These are phyloP conservation scores for Vulpes ferrilata DNA, from an alignment of 2,113 vertebrate species.

Conservation along the genomic window DNA sequence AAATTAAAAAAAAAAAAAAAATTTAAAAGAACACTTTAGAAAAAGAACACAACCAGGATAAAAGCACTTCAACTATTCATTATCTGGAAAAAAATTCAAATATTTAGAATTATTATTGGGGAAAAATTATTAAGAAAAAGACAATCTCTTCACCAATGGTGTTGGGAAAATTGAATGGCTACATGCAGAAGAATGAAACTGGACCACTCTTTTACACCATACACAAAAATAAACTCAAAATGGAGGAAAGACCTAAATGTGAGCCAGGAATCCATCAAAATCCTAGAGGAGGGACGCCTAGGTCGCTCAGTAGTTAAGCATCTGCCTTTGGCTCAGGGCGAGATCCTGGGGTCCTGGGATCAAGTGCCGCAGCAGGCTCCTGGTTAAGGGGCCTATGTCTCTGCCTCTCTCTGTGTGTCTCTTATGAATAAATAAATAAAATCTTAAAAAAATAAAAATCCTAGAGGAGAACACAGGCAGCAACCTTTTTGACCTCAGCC, in stretches of 20 bases:
- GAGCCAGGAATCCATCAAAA: background rate
- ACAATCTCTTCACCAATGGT: background rate
- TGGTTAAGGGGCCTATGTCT: too few species aligned
- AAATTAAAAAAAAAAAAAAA: too few species aligned
- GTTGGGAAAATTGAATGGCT: background rate
- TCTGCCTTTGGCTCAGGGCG: too few species aligned
- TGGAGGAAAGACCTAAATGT: background rate
- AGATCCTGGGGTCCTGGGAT: too few species aligned
- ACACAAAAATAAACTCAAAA: background rate
- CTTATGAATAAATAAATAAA: too few species aligned
- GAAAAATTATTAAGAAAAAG: background rate
- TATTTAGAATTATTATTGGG: slow-evolving; percentile 35
- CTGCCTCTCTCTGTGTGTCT: too few species aligned
- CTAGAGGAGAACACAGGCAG: background rate
- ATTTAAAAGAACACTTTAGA: slow-evolving; percentile 23
- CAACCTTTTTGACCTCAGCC: background rate
- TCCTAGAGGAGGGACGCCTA: background rate
- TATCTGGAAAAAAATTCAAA: slow-evolving; percentile 26
- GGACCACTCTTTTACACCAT: too few species aligned
- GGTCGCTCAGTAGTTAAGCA: too few species aligned
- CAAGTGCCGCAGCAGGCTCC: too few species aligned
- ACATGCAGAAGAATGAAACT: background rate
- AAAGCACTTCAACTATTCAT: slow-evolving; percentile 32
- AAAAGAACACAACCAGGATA: background rate
- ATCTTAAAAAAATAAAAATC: background rate